Base-by-base conservation (phyloP, 2,888 invertebrate genomes). In the Pocota personata region DNA sequence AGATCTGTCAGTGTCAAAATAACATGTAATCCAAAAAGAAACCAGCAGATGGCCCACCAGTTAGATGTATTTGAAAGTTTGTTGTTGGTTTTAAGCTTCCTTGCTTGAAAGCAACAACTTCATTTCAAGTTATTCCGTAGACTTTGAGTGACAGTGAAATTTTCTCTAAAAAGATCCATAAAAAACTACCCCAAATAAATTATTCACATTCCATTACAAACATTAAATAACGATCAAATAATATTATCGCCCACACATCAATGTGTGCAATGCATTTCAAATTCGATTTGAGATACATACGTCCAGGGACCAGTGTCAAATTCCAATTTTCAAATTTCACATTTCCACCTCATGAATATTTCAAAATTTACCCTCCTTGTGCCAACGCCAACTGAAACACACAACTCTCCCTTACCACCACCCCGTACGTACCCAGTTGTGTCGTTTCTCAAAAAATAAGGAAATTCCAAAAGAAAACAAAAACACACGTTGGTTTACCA, bases 271-370 rank as follows among this genome's bases (percentile, higher is more conserved):
- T 83, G 52, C 72, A 62, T 79, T 64, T 64, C 57, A 69, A 79
- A 84, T 67, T 78, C 46, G 66, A 66, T 77, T 58, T 58, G 27
- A 37, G 32, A 48, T 37, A 64, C 40, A 30, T 30, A n/a, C 14
- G 75, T 58, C 86, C 40, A 24, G 82, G 72, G 86, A 86, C 67
- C 35, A 55, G 71, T 86, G 86, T 86, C 86, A 82, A 72, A 86
- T 86, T 86, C 76, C 82, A 82, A 86, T 86, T 86, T 77, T 82
- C 82, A 76, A 86, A 86, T 67, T 86, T 60, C 67, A 62, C 60
- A 32, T 77, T 82, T 76, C 60, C 67, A 77, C 72, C 72, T 86
- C 82, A 86, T 86, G 86, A 86, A 86, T 86, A 77, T 82, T 82
- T 86, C 82, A 82, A 82, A 82, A 64, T 62, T 30, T 24, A 57